Evolutionary conservation across 2,113 vertebrate species (phyloP).

Genomic region (Phylloscopus whistleri): DNA sequence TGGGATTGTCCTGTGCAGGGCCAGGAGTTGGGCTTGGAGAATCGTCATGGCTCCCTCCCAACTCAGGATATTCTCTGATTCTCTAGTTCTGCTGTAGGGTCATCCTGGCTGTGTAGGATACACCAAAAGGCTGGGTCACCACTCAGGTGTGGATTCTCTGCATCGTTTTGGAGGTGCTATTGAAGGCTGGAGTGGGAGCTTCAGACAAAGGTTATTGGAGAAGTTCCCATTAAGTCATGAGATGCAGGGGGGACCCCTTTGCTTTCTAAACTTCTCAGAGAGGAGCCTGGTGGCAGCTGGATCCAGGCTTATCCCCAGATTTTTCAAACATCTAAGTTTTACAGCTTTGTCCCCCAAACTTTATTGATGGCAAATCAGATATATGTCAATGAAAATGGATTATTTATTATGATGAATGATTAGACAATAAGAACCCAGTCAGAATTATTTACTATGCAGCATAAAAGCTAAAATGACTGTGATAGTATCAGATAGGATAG

Average conservation of each 20-base stretch:
- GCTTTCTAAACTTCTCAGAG: not conserved
- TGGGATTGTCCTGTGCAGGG: not conserved
- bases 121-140: accelerated
- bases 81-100: not conserved
- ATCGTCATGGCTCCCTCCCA: not conserved
- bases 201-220: not conserved
- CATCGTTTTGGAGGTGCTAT: not conserved
- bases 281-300: not conserved
- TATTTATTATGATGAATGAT: not conserved
- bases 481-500: not conserved
- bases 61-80: not conserved
- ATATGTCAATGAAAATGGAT: not conserved
- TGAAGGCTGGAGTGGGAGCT: not conserved
- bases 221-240: not conserved
- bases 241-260: not conserved
- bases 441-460: not conserved
- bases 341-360: not conserved
- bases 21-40: not conserved
- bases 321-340: not conserved
- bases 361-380: not conserved
- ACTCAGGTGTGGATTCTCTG: not conserved
- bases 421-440: not conserved
- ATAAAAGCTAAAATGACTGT: not conserved
- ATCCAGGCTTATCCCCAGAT: not conserved
- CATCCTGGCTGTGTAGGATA: not conserved